Percentiles rank a stretch among this genome's conserved stretches.
Evolutionary conservation across 2,797 vertebrate genomes (phyloP).

Genomic region (Discoglossus pictus): DNA sequence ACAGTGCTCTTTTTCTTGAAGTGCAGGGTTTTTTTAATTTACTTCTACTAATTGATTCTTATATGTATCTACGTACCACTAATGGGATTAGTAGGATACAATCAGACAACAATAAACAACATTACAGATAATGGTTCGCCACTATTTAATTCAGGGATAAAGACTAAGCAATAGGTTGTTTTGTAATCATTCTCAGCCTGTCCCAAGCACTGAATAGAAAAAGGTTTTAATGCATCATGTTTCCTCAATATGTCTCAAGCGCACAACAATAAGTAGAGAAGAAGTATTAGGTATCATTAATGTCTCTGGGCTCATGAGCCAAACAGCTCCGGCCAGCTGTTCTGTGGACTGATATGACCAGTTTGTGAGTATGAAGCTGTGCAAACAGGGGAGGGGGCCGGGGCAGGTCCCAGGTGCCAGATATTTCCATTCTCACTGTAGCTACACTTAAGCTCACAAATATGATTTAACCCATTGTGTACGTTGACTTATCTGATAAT

Average conservation of each 20-base stretch:
- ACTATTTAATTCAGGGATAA: neutral
- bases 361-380: neutral
- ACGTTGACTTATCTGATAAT: no score
- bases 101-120: neutral
- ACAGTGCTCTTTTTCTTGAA: no score
- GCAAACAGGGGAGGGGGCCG: no score
- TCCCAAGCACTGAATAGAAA: neutral
- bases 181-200: slow-evolving; percentile 6
- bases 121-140: slow-evolving; percentile 2
- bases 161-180: slow-evolving; percentile 4
- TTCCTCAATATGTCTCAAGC: slow-evolving; percentile 30
- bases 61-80: no score
- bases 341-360: slow-evolving; percentile 4
- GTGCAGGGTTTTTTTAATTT: no score
- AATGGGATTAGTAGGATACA: neutral
- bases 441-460: no score
- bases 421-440: no score
- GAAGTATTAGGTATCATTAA: slow-evolving; percentile 19
- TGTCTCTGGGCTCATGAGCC: neutral
- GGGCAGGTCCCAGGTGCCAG: no score
- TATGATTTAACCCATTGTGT: no score
- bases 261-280: slow-evolving; percentile 6
- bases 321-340: slow-evolving; percentile 34
- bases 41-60: no score
- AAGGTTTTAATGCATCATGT: slow-evolving; percentile 27